Evolutionary conservation across 2,888 invertebrate species (phyloP), one percentile per base, ranked within the genome.

Genomic region (Teleiodes luculella): DNA sequence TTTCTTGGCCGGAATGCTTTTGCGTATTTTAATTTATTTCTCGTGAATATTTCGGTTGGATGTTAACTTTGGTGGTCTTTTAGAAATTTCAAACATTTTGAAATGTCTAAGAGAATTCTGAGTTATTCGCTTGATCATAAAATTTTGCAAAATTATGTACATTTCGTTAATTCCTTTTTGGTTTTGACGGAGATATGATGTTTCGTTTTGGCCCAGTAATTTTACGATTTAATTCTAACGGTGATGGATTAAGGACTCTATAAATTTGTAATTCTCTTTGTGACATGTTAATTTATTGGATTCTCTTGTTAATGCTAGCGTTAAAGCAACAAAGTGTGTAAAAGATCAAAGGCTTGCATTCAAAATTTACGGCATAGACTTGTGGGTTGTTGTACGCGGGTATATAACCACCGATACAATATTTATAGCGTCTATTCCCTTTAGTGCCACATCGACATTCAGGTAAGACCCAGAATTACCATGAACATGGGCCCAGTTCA

Each of bases 381-480:
- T 39, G 46, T 62, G 59, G 58, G 59, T 55, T 52, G 53, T 43
- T 14, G 7, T 37, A 37, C 14, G 55, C 63, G 66, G 59, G 62
- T 64, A 62, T 54, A 56, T 57, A n/a, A n/a, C 57, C 62, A 57
- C 62, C 62, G 56, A 72, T 76, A 74, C 71, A 77, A 78, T 78
- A 80, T 82, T 78, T 81, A 78, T 76, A 76, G 74, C 63, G 63
- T 62, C 58, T 67, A 70, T 67, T 67, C 68, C 69, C 76, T 70
- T 67, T 72, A 69, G 77, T 63, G 67, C 69, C 72, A 67, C 75
- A 77, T 80, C 75, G 72, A 72, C 76, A 80, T 80, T 78, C 79
- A 80, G 78, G 82, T 79, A 74, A 76, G 77, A 68, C 71, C 71
- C 72, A 69, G 78, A 78, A 86, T 85, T 86, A 83, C 78, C 83